Base-by-base conservation (phyloP, 92 coral and sea anemone species). In the Zoanthus solanderi region DNA sequence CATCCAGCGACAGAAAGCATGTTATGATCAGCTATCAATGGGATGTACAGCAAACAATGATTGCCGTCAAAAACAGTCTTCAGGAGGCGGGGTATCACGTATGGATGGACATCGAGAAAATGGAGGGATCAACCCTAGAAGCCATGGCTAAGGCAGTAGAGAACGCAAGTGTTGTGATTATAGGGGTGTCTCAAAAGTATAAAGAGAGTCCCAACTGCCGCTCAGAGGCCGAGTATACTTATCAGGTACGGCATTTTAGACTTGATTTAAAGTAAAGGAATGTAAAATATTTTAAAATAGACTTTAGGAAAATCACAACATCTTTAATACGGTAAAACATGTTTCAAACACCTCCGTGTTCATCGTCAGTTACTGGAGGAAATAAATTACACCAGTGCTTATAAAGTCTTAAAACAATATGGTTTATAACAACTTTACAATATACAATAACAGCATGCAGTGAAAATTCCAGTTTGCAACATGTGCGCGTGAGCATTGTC, bases 1-100 rank as follows among this genome's bases (percentile, higher is more conserved):
- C 57, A 37, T 4, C 79, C 79, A 75, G 42, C 67, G 53, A 16
- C 30, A 17, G 76, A 14, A 92, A 83, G 47, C 97, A 94, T 72
- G 85, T 94, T n/a, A 94, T 94, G 97, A 94, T 92, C 75, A 92
- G 97, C 76, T 94, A 94, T 58, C 97, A 94, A 57, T 94, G 97
- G 97, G 97, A 94, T 76, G 95, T 85, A 46, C 97, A 92, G 84
- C 75, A 74, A 34, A 72, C 83, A 9, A 61, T 94, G 93, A 81
- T 94, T 31, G 89, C 90, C 79, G 83, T 94, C 12, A 94, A 90
- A 83, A 86, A 88, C 88, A 72, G 78, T 52, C 91, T 94, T 3
- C 92, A 92, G 85, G 89, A 87, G 11, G 87, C 91, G 6, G 97
- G 97, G 32, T 94, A 73, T 77, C 78, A 89, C 17, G 97, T 94